Base-by-base conservation (phyloP, 2,888 invertebrate genomes). In the Apomyelois bistriatella region DNA sequence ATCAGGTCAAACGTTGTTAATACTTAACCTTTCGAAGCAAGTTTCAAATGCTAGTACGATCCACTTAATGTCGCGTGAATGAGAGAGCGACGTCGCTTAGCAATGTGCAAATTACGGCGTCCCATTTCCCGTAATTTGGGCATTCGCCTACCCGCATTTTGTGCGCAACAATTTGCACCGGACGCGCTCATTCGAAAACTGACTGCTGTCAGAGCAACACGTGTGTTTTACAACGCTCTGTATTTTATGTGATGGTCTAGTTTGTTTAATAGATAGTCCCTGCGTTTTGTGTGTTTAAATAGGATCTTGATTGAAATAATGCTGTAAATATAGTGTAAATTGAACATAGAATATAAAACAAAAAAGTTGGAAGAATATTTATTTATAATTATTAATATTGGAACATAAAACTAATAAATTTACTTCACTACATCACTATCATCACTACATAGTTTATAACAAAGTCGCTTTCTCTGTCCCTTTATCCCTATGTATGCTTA, bases 201-300 rank as follows among this genome's bases (percentile, higher is more conserved):
- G 64, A 72, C 69, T 58, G 59, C 65, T 66, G 66, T 61, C 65
- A 58, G 53, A 57, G 65, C 55, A 61, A 61, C 85, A 82, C 76
- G 82, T 87, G 87, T 76, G 69, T 69, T 81, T 86, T 77, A 87
- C 68, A 74, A 74, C 76, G 68, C 64, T 59, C 78, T 86, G 84
- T 79, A 70, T 81, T 85, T 85, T 79, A 85, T 82, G 74, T 37
- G 32, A 37, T 52, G 42, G 43, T 35, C 41, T 43, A 43, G 37
- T 52, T 43, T 43, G 17, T 53, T 41, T 30, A 52, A 35, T 35
- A 30, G 32, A 41, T 42, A 22, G 43, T 42, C 41, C 32, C 30
- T 15, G 46, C 46, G 32, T 46, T 32, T 46, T 32, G 32, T 32
- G 32, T 41, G n/a, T 48, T 48, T 36, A 48, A 28, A 2, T 43